Evolutionary conservation across 2,888 invertebrate species (phyloP).

Genomic region (Xylophagus ater): DNA sequence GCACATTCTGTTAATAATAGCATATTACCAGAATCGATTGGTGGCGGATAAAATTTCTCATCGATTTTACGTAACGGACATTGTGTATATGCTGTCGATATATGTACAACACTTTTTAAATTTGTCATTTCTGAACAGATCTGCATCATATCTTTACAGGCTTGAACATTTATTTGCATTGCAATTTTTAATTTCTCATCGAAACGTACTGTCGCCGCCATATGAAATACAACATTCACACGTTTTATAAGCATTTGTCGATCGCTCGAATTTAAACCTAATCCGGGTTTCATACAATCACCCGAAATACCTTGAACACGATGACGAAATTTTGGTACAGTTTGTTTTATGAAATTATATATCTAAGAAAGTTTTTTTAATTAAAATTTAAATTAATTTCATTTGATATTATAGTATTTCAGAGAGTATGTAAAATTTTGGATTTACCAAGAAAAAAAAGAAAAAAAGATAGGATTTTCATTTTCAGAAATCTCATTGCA

Average conservation of each 20-base stretch:
- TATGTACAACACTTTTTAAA: conserved; percentile 43
- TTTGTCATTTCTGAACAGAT: conserved; percentile 52
- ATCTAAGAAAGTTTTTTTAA: conserved; percentile 28
- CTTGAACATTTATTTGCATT: conserved; percentile 61
- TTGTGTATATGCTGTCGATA: conserved; percentile 49
- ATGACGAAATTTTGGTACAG: conserved; percentile 45
- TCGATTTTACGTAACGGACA: conserved; percentile 41
- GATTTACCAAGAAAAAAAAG: too few relatives aligned
- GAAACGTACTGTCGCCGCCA: conserved; percentile 51
- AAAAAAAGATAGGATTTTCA: too few relatives aligned
- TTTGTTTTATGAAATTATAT: conserved; percentile 40
- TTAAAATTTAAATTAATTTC: not conserved
- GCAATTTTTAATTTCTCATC: conserved; percentile 64
- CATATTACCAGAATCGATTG: conserved; percentile 42
- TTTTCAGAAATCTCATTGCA: too few relatives aligned
- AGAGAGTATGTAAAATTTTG: too few relatives aligned
- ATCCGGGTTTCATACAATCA: conserved; percentile 43
- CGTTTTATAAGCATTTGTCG: conserved; percentile 38
- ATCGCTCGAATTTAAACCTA: conserved; percentile 43
- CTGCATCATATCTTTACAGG: conserved; percentile 52
- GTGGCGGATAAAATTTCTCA: conserved; percentile 45
- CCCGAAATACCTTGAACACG: conserved; percentile 45
- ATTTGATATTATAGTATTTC: not conserved
- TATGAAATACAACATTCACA: conserved; percentile 46
- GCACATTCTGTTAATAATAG: conserved; percentile 43